Conservation (phyloP, 2,888 invertebrate species). For the Leucoptera coffeella region DNA sequence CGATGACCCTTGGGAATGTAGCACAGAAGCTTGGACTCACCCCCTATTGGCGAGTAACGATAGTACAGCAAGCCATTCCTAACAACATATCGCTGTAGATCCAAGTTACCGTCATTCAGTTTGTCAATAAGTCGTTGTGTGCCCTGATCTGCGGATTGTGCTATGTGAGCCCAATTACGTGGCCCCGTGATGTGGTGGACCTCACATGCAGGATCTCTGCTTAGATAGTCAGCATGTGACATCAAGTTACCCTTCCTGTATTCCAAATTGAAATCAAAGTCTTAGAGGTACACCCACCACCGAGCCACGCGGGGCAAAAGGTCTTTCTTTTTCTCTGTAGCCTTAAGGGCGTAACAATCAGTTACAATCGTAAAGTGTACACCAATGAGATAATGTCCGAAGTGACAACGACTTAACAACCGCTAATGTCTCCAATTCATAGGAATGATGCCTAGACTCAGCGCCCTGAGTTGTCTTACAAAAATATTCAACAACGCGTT, state of each 20-base stretch:
- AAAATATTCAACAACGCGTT: constrained; percentile 1
- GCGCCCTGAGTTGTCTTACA: constrained; percentile 4
- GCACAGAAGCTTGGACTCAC: no score
- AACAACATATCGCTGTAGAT: constrained; percentile 4
- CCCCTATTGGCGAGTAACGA: no score
- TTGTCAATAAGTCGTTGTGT: constrained; percentile 4
- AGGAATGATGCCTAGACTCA: constrained; percentile 5
- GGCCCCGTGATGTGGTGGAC: constrained; percentile 4
- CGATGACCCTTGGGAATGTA: constrained; percentile 4
- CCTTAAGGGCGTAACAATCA: constrained; percentile 5
- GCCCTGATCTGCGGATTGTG: constrained; percentile 7
- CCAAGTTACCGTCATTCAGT: no score
- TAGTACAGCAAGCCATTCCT: constrained; percentile 3
- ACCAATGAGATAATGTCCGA: constrained; percentile 4
- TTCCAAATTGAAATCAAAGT: no score
- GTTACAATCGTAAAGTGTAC: constrained; percentile 5
- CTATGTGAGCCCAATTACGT: constrained; percentile 8
- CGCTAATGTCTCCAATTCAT: no score
- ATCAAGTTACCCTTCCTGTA: constrained; percentile 7
- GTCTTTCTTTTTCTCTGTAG: constrained; percentile 7
- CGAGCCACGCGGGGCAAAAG: constrained; percentile 7
- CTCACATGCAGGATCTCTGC: constrained; percentile 5
- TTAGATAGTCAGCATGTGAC: constrained; percentile 5
- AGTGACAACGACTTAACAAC: constrained; percentile 3
- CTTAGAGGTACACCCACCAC: constrained; percentile 8